Base-by-base conservation (phyloP, 1,140 invertebrate genomes). In the Leptinotarsa defecta region DNA sequence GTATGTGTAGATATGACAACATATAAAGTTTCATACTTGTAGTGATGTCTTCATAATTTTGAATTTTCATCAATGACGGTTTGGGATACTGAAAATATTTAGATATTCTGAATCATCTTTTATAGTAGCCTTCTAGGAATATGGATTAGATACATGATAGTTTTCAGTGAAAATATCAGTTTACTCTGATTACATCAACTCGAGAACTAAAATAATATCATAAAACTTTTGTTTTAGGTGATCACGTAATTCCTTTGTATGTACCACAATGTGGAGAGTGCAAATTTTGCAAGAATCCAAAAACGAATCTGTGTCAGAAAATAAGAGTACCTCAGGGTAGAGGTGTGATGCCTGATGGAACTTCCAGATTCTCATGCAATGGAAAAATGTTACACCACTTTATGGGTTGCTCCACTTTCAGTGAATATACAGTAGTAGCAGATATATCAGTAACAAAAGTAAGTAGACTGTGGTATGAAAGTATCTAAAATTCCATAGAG, bases 331-430 rank as follows among this genome's bases (percentile, higher is more conserved):
- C 94, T 63, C 94, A 97, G 86, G 96, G 96, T 1, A 89, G 92
- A 85, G 95, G 95, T 62, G 84, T 98, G 0, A 98, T 99, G 97
- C 98, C 98, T 13, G 96, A 99, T 90, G 97, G 97, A 19, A 98
- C 96, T 3, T 90, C 90, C 6, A 88, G 96, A 65, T 99, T 99
- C 85, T 94, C 90, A 15, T 98, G 96, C 87, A 96, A 97, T 74
- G 98, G 96, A 13, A 88, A 97, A 88, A 88, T 90, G 43, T 76
- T 99, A 1, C 97, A 89, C 83, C 98, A 99, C 86, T 99, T 98
- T 81, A 99, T 99, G 98, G 98, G 98, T 19, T 96, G 94, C 78
- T 98, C 96, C 4, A 98, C 97, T 1, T 99, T 99, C 84, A 94
- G 94, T 79, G 95, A 99, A 87, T 99, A 98, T 85, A 99, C 98